These are phyloP conservation scores for Phylloscopus trochilus DNA, from an alignment of 2,113 vertebrate genomes.

Conservation along the genomic window DNA sequence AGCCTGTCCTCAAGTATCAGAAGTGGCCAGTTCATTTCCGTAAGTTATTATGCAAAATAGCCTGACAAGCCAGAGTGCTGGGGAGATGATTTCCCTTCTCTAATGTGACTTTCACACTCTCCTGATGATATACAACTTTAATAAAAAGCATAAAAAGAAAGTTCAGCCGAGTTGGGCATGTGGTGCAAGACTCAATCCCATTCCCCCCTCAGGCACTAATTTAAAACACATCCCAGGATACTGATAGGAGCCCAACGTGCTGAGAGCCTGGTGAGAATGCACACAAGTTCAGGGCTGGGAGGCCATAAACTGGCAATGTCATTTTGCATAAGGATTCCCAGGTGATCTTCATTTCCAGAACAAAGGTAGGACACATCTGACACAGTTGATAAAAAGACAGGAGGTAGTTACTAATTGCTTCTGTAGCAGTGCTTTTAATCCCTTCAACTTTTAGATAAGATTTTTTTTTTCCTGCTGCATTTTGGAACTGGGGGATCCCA, in stretches of 20 bases:
- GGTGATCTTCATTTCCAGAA: background rate
- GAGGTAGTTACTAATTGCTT: background rate
- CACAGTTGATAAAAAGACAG: background rate
- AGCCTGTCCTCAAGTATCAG: background rate
- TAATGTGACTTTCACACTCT: conserved; percentile 42
- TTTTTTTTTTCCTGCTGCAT: background rate
- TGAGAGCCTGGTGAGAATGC: background rate
- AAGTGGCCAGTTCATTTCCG: conserved; percentile 51
- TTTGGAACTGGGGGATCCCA: background rate
- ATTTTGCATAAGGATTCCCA: background rate
- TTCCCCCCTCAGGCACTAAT: background rate
- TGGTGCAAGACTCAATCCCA: background rate
- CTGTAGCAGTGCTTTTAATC: background rate
- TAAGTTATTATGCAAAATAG: conserved; percentile 32
- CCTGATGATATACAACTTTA: conserved; percentile 74
- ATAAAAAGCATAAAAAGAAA: conserved; percentile 71
- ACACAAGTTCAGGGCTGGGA: background rate
- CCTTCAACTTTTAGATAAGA: background rate
- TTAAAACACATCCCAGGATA: background rate
- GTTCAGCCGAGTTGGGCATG: conserved; percentile 39
- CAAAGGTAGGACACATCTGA: background rate
- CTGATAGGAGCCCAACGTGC: background rate
- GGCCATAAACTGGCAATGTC: background rate
- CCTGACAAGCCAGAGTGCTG: background rate
- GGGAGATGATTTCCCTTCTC: background rate